phyloP scores from a whole-genome alignment of 2,797 vertebrate species.

The Buceros bicornis region DNA sequence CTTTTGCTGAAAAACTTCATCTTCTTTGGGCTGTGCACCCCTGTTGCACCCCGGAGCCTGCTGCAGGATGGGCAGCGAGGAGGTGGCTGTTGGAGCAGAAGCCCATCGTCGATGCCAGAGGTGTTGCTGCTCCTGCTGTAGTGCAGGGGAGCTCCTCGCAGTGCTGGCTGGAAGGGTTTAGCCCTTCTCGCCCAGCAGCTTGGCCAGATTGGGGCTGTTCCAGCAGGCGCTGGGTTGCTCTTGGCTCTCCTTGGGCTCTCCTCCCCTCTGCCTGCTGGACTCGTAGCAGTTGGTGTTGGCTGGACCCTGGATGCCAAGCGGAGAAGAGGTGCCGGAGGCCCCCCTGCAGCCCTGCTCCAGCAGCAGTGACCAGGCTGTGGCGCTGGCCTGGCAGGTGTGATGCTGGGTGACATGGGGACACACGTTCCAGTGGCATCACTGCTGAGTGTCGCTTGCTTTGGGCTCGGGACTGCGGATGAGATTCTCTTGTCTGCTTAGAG shows the following conservation, averaged over 20 bases:
- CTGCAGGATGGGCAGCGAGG: background rate
- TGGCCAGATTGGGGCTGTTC: background rate
- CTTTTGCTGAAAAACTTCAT: background rate
- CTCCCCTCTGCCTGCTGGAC: background rate
- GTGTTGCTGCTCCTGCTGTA: background rate
- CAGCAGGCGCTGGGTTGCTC: accelerated
- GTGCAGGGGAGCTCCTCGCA: background rate
- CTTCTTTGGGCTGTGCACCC: background rate
- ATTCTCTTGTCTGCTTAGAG: background rate
- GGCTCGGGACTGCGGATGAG: background rate
- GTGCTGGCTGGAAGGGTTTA: background rate
- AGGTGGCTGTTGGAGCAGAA: background rate
- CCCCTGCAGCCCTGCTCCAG: background rate
- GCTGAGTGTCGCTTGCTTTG: background rate
- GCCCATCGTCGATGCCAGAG: background rate
- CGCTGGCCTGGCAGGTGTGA: accelerated
- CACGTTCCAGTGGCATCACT: accelerated
- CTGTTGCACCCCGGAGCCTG: background rate
- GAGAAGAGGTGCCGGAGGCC: background rate
- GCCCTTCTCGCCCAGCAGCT: no score
- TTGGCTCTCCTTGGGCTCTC: background rate
- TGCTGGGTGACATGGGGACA: background rate
- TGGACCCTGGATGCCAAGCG: background rate
- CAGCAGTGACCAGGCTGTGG: background rate
- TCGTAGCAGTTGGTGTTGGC: background rate